Percentiles rank a stretch among this genome's conserved stretches.
These are phyloP conservation scores for Symphodus melops DNA, from an alignment of 2,113 vertebrate species.

Conservation along the genomic window DNA sequence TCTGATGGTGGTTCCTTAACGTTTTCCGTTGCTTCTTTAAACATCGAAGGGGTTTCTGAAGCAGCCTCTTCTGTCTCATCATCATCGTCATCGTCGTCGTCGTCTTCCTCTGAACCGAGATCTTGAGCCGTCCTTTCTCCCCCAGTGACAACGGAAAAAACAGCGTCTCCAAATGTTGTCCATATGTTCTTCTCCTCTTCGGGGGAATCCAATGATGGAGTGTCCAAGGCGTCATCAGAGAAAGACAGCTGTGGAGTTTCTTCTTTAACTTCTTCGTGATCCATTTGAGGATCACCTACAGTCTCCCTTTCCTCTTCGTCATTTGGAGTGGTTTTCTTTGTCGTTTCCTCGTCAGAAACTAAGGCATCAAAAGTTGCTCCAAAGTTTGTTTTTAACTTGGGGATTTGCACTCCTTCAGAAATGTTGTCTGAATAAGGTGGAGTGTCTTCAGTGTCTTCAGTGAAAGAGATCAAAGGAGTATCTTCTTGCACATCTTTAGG, in stretches of 20 bases:
- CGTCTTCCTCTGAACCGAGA: conserved; percentile 56
- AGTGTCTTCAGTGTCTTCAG: conserved; percentile 20
- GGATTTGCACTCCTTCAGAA: conserved; percentile 79
- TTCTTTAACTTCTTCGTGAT: conserved; percentile 28
- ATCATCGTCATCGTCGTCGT: conserved; percentile 62
- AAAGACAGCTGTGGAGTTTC: conserved; percentile 80
- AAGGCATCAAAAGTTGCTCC: conserved; percentile 69
- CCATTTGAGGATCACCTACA: conserved; percentile 55
- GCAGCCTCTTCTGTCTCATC: conserved; percentile 55
- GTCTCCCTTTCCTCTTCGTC: background rate
- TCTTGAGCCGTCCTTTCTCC: conserved; percentile 50
- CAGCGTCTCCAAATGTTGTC: conserved; percentile 72
- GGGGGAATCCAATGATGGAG: conserved; percentile 14
- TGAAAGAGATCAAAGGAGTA: conserved; percentile 77
- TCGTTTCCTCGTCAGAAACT: background rate
- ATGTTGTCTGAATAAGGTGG: conserved; percentile 43
- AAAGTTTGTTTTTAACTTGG: conserved; percentile 86
- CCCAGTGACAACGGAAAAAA: conserved; percentile 79
- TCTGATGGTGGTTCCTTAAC: conserved; percentile 2
- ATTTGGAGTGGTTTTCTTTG: background rate
- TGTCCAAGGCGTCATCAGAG: conserved; percentile 22
- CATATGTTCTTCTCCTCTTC: conserved; percentile 57
- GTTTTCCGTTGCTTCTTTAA: conserved; percentile 27
- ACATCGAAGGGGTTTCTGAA: conserved; percentile 12
- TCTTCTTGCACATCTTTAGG: conserved; percentile 56